Conservation (phyloP, 2,888 invertebrate species). For the Dysmachus trigonus region DNA sequence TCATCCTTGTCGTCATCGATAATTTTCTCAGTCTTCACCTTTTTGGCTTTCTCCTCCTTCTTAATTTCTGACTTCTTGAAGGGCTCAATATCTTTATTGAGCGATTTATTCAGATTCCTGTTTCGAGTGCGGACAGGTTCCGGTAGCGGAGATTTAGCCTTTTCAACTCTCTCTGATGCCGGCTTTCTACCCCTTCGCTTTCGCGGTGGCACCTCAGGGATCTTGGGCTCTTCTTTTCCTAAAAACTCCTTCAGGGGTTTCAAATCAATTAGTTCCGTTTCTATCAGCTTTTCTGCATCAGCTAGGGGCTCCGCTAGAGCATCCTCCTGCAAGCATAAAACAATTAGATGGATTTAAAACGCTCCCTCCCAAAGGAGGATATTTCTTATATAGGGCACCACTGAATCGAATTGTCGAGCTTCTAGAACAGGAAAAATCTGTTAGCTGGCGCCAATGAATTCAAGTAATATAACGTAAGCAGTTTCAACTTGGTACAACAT, state of each 20-base stretch:
- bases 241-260: conserved; percentile 18
- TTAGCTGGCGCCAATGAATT: background rate
- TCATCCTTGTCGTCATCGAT: background rate
- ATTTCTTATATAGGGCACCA: background rate
- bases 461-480: background rate
- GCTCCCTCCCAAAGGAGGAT: background rate
- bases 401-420: background rate
- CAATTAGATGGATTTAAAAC: background rate
- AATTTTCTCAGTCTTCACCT: conserved; percentile 1
- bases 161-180: background rate
- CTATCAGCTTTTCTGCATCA: conserved; percentile 26
- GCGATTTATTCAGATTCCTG: conserved; percentile 6
- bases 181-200: background rate
- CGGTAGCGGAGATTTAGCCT: background rate
- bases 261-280: conserved; percentile 13
- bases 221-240: background rate
- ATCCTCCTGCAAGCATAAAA: conserved; percentile 24
- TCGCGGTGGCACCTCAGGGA: background rate
- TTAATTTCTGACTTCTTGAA: background rate
- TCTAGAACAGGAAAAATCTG: background rate
- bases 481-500: background rate
- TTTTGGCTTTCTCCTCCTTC: background rate
- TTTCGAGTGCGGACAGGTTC: conserved; percentile 28
- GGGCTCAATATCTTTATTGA: background rate
- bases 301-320: conserved; percentile 10